Base-by-base conservation (phyloP, 1,140 invertebrate genomes). In the Metaphire vulgaris region DNA sequence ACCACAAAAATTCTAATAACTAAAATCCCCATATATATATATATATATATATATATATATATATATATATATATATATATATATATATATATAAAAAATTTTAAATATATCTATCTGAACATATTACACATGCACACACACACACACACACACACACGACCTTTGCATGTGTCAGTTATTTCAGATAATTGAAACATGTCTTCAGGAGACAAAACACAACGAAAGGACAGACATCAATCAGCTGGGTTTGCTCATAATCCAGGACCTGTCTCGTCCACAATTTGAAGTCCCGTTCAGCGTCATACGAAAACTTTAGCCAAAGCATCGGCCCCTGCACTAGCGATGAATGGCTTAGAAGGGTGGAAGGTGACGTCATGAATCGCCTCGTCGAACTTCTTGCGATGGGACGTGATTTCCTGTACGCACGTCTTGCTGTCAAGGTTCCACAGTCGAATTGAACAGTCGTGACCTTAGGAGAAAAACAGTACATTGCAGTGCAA, bases 361-460 rank as follows among this genome's bases (percentile, higher is more conserved):
- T 99, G 97, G 90, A 99, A 99, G 83, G 97, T 96, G 77, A 99
- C 97, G 87, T 98, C 95, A 84, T 98, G 91, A 88, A 99, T 99
- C 83, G 95, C 95, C 88, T 99, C 97, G 87, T 99, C 97, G 89
- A 98, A 98, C 88, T 99, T 99, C 87, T 99, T 99, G 79, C 97
- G 91, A 89, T 99, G 98, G 79, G 96, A 96, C 66, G 97, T 98
- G 83, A 99, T 99, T 88, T 99, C 97, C 88, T 99, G 96, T 80
- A 99, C 94, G 89, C 97, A 98, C 74, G 95, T 97, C 87, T 96
- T 96, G 88, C 93, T 97, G 88, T 99, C 97, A 87, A 99, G 91
- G 89, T 98, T 96, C 97, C 97, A 99, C 82, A 99, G 90, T 86
- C 97, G 91, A 88, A 99, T 95, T 86, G 96, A 98, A 89, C 96